Conservation (phyloP, 2,113 vertebrate species). For the Onychorhynchus coronatus region DNA sequence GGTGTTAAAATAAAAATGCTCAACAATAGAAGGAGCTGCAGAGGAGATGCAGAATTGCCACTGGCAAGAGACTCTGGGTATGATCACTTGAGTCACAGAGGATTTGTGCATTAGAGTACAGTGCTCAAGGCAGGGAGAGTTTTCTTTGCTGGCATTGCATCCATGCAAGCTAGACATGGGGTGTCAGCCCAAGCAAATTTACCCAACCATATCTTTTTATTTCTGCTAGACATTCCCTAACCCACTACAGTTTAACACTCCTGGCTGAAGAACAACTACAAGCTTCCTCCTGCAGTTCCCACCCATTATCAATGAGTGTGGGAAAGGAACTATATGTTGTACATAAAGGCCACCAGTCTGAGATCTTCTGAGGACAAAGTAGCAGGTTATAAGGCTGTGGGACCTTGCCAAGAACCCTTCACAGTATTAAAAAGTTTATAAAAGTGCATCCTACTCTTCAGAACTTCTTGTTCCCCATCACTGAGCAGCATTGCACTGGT, state of each 20-base stretch:
- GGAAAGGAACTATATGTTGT: background rate
- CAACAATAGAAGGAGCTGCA: background rate
- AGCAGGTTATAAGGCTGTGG: background rate
- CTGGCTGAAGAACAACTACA: background rate
- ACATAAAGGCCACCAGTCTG: background rate
- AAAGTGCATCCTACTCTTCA: background rate
- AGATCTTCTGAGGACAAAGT: background rate
- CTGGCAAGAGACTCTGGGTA: background rate
- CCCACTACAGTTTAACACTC: background rate
- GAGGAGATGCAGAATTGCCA: background rate
- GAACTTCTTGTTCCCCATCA: background rate
- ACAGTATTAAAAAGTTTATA: background rate
- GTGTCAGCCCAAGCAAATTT: background rate
- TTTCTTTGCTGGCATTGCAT: background rate
- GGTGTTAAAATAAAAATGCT: constrained; percentile 23
- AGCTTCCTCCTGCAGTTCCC: background rate
- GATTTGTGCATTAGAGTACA: background rate
- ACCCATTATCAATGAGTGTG: background rate
- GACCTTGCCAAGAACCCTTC: background rate
- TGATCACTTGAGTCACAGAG: constrained; percentile 8
- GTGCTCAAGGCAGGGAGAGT: background rate
- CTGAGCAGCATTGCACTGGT: background rate
- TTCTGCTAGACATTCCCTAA: background rate
- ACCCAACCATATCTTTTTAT: background rate
- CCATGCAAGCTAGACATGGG: background rate